Evolutionary conservation across 2,113 vertebrate genomes (phyloP), one percentile per base, ranked within the genome.

Genomic region (Sinocyclocheilus anophthalmus): DNA sequence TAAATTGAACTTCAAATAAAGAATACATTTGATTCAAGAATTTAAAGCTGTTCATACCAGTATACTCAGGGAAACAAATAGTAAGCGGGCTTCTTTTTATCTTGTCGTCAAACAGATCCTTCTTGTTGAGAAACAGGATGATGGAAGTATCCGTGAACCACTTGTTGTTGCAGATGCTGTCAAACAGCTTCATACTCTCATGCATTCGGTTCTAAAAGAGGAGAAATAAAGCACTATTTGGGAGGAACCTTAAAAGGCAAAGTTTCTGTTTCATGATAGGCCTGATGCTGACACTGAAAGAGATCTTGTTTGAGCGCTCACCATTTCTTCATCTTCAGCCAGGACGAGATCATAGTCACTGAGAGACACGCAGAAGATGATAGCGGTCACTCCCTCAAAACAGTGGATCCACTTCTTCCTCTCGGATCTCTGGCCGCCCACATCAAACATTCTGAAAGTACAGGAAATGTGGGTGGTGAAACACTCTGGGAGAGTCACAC

Each of bases 91-190:
- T 99, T 93, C 95, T 98, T 89, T 97, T 98, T 84, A 99, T 97
- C 95, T 99, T 99, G 88, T 98, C 97, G 91, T 99, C 97, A 87
- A 99, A 99, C 93, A 99, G 96, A 92, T 99, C 98, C 92, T 99
- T 99, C 94, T 99, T 99, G 94, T 99, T 99, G 87, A 99, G 95
- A 92, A 99, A 99, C 11, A 99, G 96, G 92, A 99, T 99, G 92
- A 99, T 99, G 88, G 98, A 99, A 22, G 98, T 99, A 89, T 99
- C 98, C 53, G 97, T 99, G 92, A 99, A 99, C 98, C 98, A 99
- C 85, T 99, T 99, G 94, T 99, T 99, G 96, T 99, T 99, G 94
- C 98, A 99, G 93, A 99, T 99, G 90, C 97, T 99, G 94, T 99
- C 98, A 2, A 99, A 99, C 80, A 99, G 93, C 92, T 99, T 99